A percentile compares a stretch with the other conserved stretches of the same genome.
Evolutionary conservation across 1,140 invertebrate species (phyloP).

Genomic region (Trachymyrmex septentrionalis): DNA sequence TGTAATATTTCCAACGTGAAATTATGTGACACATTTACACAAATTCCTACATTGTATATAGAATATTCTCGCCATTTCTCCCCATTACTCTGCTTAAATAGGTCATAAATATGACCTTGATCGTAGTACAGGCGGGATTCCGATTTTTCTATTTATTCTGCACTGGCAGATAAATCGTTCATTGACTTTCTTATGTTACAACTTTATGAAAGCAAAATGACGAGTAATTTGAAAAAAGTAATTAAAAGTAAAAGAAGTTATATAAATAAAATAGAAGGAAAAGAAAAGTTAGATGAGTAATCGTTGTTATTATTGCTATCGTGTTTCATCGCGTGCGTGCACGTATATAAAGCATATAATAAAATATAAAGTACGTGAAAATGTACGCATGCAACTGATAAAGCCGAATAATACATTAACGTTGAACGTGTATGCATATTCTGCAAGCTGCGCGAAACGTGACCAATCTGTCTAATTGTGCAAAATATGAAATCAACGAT

Average conservation of each 20-base stretch:
- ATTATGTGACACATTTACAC: slow-evolving; percentile 9
- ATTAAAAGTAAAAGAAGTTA: neutral
- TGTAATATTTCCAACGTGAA: slow-evolving; percentile 39
- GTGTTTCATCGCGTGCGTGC: neutral
- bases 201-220: neutral
- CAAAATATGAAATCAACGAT: slow-evolving; percentile 57
- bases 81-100: neutral
- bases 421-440: slow-evolving; percentile 15
- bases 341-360: neutral
- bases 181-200: neutral
- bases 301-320: neutral
- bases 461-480: slow-evolving; percentile 55
- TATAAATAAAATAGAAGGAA: neutral
- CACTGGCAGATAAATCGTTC: neutral
- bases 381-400: slow-evolving; percentile 13
- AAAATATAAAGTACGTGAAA: slow-evolving; percentile 24
- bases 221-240: neutral
- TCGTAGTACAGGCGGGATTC: neutral
- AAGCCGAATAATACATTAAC: slow-evolving; percentile 41
- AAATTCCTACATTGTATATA: slow-evolving; percentile 1
- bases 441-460: slow-evolving; percentile 25
- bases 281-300: neutral
- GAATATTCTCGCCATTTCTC: neutral
- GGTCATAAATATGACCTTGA: neutral
- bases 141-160: neutral